A percentile compares a stretch with the other conserved stretches of the same genome.
Conservation (phyloP, 1,140 invertebrate species). For the Meloidogyne floridensis region DNA sequence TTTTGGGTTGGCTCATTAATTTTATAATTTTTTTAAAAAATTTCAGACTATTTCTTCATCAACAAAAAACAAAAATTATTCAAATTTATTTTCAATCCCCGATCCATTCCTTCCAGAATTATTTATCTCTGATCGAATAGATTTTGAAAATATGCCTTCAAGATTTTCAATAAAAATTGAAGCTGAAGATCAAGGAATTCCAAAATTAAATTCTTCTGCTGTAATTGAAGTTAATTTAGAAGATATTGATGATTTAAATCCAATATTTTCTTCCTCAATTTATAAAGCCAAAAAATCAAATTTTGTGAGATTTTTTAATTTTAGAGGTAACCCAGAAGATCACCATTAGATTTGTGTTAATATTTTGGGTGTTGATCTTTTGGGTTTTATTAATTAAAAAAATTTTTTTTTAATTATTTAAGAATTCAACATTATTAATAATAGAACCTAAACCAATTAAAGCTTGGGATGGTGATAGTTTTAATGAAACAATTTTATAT, state of each 20-base stretch:
- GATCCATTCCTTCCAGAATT: conserved; percentile 49
- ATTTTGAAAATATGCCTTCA: conserved; percentile 46
- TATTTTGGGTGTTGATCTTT: too few relatives aligned
- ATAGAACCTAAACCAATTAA: conserved; percentile 45
- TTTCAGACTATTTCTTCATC: not conserved
- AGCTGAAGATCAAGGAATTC: conserved; percentile 51
- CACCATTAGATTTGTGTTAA: too few relatives aligned
- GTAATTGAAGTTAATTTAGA: conserved; percentile 48
- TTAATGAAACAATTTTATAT: conserved; percentile 52
- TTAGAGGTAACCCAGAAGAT: not conserved
- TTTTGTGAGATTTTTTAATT: conserved; percentile 15
- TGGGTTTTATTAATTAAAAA: not conserved
- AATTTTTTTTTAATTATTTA: not conserved
- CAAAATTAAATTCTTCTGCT: conserved; percentile 35
- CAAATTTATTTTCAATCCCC: conserved; percentile 46
- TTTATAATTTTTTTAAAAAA: too few relatives aligned
- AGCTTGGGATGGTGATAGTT: conserved; percentile 50
- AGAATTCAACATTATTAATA: conserved; percentile 30
- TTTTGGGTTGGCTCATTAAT: too few relatives aligned
- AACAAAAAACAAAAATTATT: not conserved
- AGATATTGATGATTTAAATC: conserved; percentile 55
- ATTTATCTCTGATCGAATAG: conserved; percentile 46
- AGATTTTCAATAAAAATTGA: conserved; percentile 53
- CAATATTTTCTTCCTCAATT: conserved; percentile 39
- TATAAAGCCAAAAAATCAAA: conserved; percentile 41